Evolutionary conservation across 2,888 invertebrate genomes (phyloP).

Genomic region (Esperia sulphurella): DNA sequence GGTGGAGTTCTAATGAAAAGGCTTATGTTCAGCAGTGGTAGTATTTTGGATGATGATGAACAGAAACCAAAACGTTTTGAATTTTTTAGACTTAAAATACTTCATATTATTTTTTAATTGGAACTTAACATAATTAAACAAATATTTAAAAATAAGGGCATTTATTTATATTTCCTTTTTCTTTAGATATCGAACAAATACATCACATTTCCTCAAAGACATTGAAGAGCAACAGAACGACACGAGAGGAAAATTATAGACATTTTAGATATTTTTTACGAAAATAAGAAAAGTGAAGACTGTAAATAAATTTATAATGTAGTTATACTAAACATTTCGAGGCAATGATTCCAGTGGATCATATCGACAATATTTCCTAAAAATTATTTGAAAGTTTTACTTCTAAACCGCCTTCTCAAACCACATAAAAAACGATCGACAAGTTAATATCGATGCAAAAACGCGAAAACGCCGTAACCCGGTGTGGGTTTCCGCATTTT

Average conservation of each 20-base stretch:
- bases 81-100: too few species aligned
- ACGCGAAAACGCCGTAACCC: too few species aligned
- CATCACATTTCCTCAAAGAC: conserved; percentile 42
- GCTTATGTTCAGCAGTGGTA: too few species aligned
- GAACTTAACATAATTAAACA: too few species aligned
- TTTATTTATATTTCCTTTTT: neutral
- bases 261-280: conserved; percentile 31
- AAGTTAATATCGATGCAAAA: too few species aligned
- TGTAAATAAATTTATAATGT: conserved; percentile 60
- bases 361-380: conserved; percentile 62
- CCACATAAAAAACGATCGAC: too few species aligned
- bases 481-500: too few species aligned
- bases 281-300: conserved; percentile 56
- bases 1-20: too few species aligned
- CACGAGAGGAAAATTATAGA: conserved; percentile 56
- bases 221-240: conserved; percentile 50
- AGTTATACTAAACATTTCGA: conserved; percentile 43
- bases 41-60: too few species aligned
- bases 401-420: too few species aligned
- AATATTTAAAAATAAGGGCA: neutral
- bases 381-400: conserved; percentile 12
- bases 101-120: too few species aligned
- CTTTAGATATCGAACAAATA: conserved; percentile 52
- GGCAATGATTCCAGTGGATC: conserved; percentile 65
- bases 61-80: too few species aligned